Evolutionary conservation across 2,113 vertebrate species (phyloP).

Genomic region (Semnornis frantzii): DNA sequence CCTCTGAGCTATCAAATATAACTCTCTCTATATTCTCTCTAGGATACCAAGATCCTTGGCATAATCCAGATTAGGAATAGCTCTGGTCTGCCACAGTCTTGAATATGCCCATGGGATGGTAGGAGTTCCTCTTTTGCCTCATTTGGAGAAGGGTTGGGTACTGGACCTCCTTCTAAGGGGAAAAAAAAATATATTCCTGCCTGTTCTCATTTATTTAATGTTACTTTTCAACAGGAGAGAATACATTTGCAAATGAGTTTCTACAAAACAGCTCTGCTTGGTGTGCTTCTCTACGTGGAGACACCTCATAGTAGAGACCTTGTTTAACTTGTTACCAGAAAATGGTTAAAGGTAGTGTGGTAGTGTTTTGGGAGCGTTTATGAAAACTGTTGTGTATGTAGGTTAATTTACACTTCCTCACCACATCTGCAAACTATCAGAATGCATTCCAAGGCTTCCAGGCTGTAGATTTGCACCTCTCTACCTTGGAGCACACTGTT

Average conservation of each 20-base stretch:
- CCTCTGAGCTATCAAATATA: not conserved
- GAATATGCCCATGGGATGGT: accelerated
- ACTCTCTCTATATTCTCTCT: not conserved
- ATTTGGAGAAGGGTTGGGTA: not conserved
- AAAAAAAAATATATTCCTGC: not conserved
- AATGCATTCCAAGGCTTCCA: not conserved
- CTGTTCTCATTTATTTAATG: not conserved
- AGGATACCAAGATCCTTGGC: not conserved
- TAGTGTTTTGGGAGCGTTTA: too few relatives aligned
- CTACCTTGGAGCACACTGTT: not conserved
- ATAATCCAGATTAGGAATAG: not conserved
- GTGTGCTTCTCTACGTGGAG: not conserved
- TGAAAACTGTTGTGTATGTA: not conserved
- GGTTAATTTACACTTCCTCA: not conserved
- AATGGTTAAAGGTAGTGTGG: too few relatives aligned
- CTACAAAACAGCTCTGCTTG: not conserved
- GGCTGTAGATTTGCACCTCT: not conserved
- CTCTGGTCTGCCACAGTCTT: not conserved
- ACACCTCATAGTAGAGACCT: not conserved
- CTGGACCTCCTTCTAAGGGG: not conserved
- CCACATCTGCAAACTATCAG: not conserved
- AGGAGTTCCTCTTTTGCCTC: not conserved
- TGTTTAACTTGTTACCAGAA: too few relatives aligned
- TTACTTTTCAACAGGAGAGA: not conserved
- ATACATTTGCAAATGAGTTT: not conserved